Evolutionary conservation across 1,140 invertebrate genomes (phyloP).

Genomic region (Drosophila watanabei): DNA sequence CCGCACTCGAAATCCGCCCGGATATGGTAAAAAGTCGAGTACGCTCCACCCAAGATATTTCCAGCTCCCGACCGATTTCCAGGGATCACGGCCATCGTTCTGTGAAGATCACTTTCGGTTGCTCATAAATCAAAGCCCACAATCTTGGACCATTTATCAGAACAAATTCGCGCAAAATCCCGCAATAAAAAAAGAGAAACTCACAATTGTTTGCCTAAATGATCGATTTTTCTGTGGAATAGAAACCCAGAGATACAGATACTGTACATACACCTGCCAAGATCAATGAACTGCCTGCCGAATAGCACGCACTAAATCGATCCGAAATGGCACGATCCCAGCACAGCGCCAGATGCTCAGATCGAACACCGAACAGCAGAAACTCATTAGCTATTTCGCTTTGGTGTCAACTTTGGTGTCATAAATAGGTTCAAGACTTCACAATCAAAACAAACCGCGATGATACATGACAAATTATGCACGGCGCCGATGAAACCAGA

Average conservation of each 20-base stretch:
- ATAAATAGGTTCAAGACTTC: slow-evolving; percentile 74
- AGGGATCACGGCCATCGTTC: slow-evolving; percentile 60
- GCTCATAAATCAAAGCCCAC: slow-evolving; percentile 47
- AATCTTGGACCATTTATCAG: slow-evolving; percentile 50
- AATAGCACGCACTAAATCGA: slow-evolving; percentile 48
- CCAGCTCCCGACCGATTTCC: slow-evolving; percentile 40
- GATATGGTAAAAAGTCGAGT: slow-evolving; percentile 9
- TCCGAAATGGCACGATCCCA: slow-evolving; percentile 39
- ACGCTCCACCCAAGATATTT: slow-evolving; percentile 13
- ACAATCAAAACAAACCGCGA: slow-evolving; percentile 70
- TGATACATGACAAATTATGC: slow-evolving; percentile 50
- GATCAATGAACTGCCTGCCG: slow-evolving; percentile 72
- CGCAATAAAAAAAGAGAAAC: slow-evolving; percentile 11
- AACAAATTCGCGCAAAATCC: slow-evolving; percentile 32
- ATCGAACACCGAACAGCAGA: slow-evolving; percentile 56
- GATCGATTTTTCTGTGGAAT: slow-evolving; percentile 35
- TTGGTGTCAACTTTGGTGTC: slow-evolving; percentile 64
- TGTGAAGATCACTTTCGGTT: slow-evolving; percentile 12
- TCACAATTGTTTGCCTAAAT: slow-evolving; percentile 35
- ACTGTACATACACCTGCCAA: slow-evolving; percentile 21
- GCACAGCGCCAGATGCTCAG: slow-evolving; percentile 14
- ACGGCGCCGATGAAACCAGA: slow-evolving; percentile 38
- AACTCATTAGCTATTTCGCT: slow-evolving; percentile 74
- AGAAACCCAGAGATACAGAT: slow-evolving; percentile 36
- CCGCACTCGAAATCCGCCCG: slow-evolving; percentile 38